Percentiles rank a stretch among this genome's conserved stretches.
Conservation (phyloP, 1,140 invertebrate genomes). For the Tachypleus tridentatus region DNA sequence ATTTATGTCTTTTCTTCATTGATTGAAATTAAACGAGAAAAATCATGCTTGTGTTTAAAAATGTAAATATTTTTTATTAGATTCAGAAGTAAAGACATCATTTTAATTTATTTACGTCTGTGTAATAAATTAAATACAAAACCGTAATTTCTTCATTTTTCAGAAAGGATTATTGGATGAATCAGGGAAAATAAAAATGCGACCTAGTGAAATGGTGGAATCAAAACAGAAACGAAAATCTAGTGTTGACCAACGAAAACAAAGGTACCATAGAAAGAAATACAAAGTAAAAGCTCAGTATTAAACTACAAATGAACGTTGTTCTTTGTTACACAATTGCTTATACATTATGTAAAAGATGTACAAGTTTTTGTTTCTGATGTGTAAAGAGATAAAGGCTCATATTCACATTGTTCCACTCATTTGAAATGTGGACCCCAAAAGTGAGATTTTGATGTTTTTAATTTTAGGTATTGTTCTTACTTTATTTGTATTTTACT, state of each 20-base stretch:
- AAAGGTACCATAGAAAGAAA: slow-evolving; percentile 7
- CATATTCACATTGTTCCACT: background rate
- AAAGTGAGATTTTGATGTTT: too few species aligned
- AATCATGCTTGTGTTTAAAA: slow-evolving; percentile 2
- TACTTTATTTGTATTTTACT: too few species aligned
- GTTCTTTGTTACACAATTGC: slow-evolving; percentile 1
- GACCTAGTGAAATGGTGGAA: slow-evolving; percentile 30
- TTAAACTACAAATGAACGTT: slow-evolving; percentile 1
- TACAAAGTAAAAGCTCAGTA: background rate
- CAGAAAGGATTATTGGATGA: slow-evolving; percentile 28
- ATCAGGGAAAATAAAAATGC: slow-evolving; percentile 26
- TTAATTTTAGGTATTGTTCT: too few species aligned
- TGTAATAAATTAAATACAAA: background rate
- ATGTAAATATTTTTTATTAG: background rate
- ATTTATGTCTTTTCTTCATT: background rate
- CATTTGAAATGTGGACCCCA: background rate
- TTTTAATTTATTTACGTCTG: slow-evolving; percentile 9
- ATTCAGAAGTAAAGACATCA: background rate
- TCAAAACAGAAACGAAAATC: slow-evolving; percentile 23
- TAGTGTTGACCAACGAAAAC: slow-evolving; percentile 19
- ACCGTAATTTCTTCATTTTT: background rate
- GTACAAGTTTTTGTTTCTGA: background rate
- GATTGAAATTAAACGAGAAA: slow-evolving; percentile 9
- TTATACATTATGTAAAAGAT: background rate
- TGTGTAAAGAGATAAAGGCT: background rate